Percentiles rank a stretch among this genome's conserved stretches.
Evolutionary conservation across 2,113 vertebrate genomes (phyloP).

Genomic region (Dipodomys spectabilis): DNA sequence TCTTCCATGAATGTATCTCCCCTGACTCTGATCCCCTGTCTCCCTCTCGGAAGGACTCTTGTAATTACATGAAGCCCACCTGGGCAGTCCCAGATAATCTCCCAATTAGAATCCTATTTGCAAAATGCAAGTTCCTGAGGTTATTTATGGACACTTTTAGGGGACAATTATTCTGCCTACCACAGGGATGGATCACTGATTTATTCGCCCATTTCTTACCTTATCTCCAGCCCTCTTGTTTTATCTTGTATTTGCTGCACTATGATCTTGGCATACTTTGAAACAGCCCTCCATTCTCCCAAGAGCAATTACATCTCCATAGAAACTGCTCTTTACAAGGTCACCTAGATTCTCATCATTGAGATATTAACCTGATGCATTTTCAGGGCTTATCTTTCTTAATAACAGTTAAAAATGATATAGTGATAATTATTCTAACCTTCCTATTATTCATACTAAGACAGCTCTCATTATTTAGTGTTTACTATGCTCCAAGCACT

Average conservation of each 20-base stretch:
- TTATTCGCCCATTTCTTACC: neutral
- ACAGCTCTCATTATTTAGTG: neutral
- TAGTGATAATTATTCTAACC: neutral
- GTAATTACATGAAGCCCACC: neutral
- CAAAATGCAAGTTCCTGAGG: neutral
- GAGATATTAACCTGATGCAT: neutral
- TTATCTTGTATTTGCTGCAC: neutral
- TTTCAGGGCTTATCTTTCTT: constrained; percentile 17
- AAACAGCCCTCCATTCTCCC: neutral
- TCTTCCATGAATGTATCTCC: neutral
- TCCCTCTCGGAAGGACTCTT: neutral
- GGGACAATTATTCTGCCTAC: neutral
- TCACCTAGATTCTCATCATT: neutral
- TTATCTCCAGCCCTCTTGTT: neutral
- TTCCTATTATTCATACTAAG: neutral
- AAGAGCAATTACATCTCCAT: neutral
- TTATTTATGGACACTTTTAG: too few species aligned
- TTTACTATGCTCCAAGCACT: constrained; percentile 11
- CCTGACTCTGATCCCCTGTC: neutral
- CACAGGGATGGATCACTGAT: neutral
- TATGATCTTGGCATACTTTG: neutral
- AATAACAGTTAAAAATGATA: neutral
- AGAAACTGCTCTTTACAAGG: constrained; percentile 26
- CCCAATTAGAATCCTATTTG: neutral
- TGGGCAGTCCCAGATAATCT: neutral